Evolutionary conservation across 2,797 vertebrate genomes (phyloP).

Genomic region (Tauraco hartlaubi): DNA sequence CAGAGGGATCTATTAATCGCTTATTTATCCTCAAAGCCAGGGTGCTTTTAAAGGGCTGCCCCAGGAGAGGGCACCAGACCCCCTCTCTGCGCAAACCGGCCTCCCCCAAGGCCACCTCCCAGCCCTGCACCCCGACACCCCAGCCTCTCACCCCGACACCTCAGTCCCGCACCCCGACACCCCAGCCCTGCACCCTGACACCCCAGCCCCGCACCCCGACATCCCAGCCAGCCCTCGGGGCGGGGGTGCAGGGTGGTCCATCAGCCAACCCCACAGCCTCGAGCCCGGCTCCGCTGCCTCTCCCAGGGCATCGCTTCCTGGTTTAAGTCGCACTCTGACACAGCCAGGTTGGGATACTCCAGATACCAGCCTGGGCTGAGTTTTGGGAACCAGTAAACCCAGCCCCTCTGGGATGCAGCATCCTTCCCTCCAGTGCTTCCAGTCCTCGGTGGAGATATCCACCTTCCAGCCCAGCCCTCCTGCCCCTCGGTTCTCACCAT

Average conservation of each 20-base stretch:
- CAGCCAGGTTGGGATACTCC: rapidly evolving
- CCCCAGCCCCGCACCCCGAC: neutral
- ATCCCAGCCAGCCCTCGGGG: neutral
- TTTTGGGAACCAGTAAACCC: neutral
- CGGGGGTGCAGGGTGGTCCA: rapidly evolving
- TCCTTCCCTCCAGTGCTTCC: neutral
- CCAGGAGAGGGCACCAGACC: constrained; percentile 73
- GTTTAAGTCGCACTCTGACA: rapidly evolving
- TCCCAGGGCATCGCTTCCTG: rapidly evolving
- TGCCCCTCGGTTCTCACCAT: neutral
- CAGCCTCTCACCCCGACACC: neutral
- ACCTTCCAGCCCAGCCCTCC: neutral
- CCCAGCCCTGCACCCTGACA: neutral
- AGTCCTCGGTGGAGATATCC: neutral
- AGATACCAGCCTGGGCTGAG: neutral
- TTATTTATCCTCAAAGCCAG: constrained; percentile 18
- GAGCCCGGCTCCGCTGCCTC: rapidly evolving
- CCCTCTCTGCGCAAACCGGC: neutral
- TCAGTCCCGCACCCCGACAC: no score
- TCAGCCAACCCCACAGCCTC: rapidly evolving
- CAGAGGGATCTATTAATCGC: neutral
- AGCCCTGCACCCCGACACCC: neutral
- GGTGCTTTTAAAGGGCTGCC: constrained; percentile 60
- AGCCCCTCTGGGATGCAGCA: rapidly evolving
- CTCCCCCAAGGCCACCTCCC: neutral